Evolutionary conservation across 2,888 invertebrate genomes (phyloP).

Genomic region (Leptopilina syphax): DNA sequence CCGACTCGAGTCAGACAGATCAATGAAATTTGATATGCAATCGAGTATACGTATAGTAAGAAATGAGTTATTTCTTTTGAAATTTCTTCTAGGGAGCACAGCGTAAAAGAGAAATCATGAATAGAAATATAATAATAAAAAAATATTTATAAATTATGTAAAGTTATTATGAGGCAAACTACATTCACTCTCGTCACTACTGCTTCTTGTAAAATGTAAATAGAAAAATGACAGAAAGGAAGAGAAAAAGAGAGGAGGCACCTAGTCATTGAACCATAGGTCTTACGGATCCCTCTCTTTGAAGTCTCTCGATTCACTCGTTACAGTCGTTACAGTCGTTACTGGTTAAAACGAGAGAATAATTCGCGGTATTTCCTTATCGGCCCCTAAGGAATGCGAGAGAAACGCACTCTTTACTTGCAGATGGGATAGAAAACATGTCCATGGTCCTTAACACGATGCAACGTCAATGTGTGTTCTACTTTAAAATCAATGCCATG

Average conservation of each 20-base stretch:
- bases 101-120: too few relatives aligned
- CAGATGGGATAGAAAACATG: slow-evolving; percentile 35
- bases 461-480: slow-evolving; percentile 27
- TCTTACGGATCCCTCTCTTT: slow-evolving; percentile 30
- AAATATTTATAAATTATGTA: slow-evolving; percentile 1
- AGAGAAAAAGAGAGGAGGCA: slow-evolving; percentile 13
- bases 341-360: slow-evolving; percentile 35
- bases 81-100: too few relatives aligned
- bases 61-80: too few relatives aligned
- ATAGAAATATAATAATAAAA: too few relatives aligned
- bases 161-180: not conserved
- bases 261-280: slow-evolving; percentile 35
- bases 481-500: slow-evolving; percentile 30
- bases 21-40: too few relatives aligned
- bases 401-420: slow-evolving; percentile 35
- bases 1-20: too few relatives aligned
- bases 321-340: slow-evolving; percentile 3
- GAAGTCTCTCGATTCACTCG: slow-evolving; percentile 19
- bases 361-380: slow-evolving; percentile 40
- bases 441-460: slow-evolving; percentile 29
- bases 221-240: not conserved
- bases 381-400: slow-evolving; percentile 28
- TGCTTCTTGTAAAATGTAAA: too few relatives aligned
- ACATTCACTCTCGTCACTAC: slow-evolving; percentile 14
- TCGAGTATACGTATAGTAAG: too few relatives aligned